These are phyloP conservation scores for Mastigias papua DNA, from an alignment of 30 jellyfish, hydroid and myxozoan species.

Conservation along the genomic window DNA sequence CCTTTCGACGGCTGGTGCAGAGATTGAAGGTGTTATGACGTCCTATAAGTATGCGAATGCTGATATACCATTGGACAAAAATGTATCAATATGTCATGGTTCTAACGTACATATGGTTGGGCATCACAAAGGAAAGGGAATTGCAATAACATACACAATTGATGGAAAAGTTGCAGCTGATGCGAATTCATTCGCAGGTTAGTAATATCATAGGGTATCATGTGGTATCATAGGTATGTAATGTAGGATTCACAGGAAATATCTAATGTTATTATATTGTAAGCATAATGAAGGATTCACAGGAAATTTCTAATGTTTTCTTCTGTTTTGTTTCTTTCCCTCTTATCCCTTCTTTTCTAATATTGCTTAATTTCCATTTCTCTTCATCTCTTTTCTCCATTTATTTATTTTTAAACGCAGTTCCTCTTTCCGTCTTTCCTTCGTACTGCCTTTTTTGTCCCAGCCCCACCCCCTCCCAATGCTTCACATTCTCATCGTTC, in stretches of 20 bases:
- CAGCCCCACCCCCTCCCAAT: no score
- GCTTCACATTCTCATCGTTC: no score
- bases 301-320: neutral
- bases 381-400: neutral
- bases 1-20: conserved; percentile 31
- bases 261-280: no score
- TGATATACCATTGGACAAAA: conserved; percentile 39
- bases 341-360: neutral
- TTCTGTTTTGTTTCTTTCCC: neutral
- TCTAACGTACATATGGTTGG: conserved; percentile 53
- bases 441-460: no score
- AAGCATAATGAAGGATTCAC: no score
- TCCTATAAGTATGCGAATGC: conserved; percentile 30
- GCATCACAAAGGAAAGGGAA: conserved; percentile 37
- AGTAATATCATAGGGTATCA: no score
- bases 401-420: no score
- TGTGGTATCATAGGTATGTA: no score
- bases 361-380: neutral
- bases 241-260: no score
- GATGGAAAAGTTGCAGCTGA: conserved; percentile 48
- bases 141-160: neutral
- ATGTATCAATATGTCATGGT: conserved; percentile 49
- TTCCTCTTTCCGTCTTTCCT: no score
- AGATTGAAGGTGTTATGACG: conserved; percentile 65
- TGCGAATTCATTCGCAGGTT: conserved; percentile 61